Base-by-base conservation (phyloP, 1,140 invertebrate species). In the Sycophila sp. region DNA sequence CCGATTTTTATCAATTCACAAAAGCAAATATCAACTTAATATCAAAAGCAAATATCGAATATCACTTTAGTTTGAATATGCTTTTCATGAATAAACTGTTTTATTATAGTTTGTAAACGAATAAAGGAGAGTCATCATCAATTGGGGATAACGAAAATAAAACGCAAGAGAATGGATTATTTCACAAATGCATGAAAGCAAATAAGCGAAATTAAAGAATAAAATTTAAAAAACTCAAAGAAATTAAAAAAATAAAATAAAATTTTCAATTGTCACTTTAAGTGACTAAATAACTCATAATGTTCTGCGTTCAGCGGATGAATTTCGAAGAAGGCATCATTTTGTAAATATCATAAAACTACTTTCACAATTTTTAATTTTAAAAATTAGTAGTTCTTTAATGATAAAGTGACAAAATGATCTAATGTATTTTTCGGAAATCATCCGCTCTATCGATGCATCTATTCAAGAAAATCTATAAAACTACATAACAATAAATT, bases 131-230 rank as follows among this genome's bases (percentile, higher is more conserved):
- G 38, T 72, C 59, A 36, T 40, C 59, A 8, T 32, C n/a, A 26
- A 51, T 68, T 22, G 17, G 71, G 72, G 71, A 78, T 80, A 80
- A 80, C 76, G 76, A 81, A 81, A 81, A 81, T 80, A 79, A 80
- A 78, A 77, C 75, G 75, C 78, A 75, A 71, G 75, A 78, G 77
- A 81, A 75, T 74, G 80, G 64, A 77, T 77, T 76, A 81, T 81
- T 78, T 79, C 79, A 80, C 78, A 79, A 81, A 71, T 75, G 63
- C 69, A 65, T 78, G 62, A 66, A 24, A 49, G 75, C 69, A 70
- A 76, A 66, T 72, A 56, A 73, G 45, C 45, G 62, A 81, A 80
- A 79, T 75, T 73, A 77, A 78, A 76, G 71, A 77, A 76, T 78
- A 76, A 78, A 81, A 80, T 78, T 76, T 78, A 49, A 24, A 62